These are phyloP conservation scores for Brachymystax lenok DNA, from an alignment of 2,797 vertebrate genomes.

Conservation along the genomic window DNA sequence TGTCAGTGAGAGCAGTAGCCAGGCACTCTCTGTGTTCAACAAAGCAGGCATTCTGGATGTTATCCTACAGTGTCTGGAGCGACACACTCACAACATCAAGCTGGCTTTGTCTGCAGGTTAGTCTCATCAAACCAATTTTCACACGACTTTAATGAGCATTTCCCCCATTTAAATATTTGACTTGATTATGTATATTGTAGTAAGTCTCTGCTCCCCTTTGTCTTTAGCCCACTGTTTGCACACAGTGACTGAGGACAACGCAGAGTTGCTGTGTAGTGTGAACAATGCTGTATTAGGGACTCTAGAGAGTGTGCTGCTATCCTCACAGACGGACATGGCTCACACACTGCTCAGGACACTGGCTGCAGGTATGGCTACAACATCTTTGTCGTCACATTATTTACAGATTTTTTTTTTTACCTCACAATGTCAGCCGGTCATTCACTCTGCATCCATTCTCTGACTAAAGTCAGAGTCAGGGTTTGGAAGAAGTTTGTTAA, in stretches of 20 bases:
- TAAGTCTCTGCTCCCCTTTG: slow-evolving; percentile 19
- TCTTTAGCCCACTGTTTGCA: slow-evolving; percentile 91
- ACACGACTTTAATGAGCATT: neutral
- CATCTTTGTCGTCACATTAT: neutral
- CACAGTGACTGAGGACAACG: slow-evolving; percentile 94
- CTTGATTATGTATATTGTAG: neutral
- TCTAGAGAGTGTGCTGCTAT: slow-evolving; percentile 82
- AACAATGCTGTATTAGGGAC: slow-evolving; percentile 72
- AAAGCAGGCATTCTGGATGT: slow-evolving; percentile 87
- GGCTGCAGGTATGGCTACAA: slow-evolving; percentile 80
- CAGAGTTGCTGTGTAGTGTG: slow-evolving; percentile 84
- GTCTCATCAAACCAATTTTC: slow-evolving; percentile 30
- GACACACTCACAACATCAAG: slow-evolving; percentile 83
- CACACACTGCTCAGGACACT: slow-evolving; percentile 85
- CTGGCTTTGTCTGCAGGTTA: slow-evolving; percentile 92
- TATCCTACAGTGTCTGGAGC: slow-evolving; percentile 86
- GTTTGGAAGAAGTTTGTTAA: no score
- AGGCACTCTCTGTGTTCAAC: slow-evolving; percentile 89
- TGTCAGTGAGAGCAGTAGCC: slow-evolving; percentile 89
- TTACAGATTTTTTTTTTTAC: neutral
- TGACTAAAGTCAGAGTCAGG: no score
- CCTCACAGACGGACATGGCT: slow-evolving; percentile 78
- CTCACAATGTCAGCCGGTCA: neutral
- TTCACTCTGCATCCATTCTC: neutral
- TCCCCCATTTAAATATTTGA: neutral